Evolutionary conservation across 2,113 vertebrate genomes (phyloP).

Genomic region (Myodes glareolus): DNA sequence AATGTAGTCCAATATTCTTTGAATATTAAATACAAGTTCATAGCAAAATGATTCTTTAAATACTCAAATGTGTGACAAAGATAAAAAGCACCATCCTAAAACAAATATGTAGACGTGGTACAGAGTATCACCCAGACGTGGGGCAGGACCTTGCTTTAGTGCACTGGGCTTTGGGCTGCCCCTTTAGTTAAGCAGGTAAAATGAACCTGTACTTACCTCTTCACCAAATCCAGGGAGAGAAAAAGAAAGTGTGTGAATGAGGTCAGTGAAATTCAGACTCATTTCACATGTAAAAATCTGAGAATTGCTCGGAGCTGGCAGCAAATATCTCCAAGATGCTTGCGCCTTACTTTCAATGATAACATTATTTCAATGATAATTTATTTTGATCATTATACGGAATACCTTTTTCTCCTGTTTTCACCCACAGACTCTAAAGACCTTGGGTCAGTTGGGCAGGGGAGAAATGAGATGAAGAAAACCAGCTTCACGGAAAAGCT

Average conservation of each 20-base stretch:
- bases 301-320: not conserved
- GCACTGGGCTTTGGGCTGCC: not conserved
- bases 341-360: not conserved
- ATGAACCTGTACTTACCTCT: not conserved
- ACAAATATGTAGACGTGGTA: not conserved
- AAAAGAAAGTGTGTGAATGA: not conserved
- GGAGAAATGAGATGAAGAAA: constrained; percentile 31
- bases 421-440: not conserved
- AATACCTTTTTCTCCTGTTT: not conserved
- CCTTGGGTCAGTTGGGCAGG: not conserved
- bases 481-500: not conserved
- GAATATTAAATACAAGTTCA: not conserved
- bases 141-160: not conserved
- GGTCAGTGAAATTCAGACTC: not conserved
- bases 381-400: not conserved
- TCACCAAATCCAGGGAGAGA: not conserved
- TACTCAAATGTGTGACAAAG: not conserved
- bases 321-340: not conserved
- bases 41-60: not conserved
- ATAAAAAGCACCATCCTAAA: not conserved
- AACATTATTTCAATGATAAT: too few species aligned
- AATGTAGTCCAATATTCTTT: not conserved
- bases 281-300: not conserved
- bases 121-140: not conserved
- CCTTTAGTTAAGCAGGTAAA: not conserved